Evolutionary conservation across 2,113 vertebrate species (phyloP), one percentile per base, ranked within the genome.

Genomic region (Amphilophus citrinellus): DNA sequence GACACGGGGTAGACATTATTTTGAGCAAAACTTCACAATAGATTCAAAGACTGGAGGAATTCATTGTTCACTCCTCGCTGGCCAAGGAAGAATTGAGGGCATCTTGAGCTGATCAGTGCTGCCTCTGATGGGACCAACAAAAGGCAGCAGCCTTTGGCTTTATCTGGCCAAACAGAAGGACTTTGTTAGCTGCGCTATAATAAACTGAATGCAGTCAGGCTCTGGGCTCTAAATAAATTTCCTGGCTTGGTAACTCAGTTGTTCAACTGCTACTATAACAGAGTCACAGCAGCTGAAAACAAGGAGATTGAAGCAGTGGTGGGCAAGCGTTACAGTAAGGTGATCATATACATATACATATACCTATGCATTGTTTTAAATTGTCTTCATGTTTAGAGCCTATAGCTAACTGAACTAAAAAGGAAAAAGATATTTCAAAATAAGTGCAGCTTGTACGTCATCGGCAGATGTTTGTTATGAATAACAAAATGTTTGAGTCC

Each of bases 141-240:
- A 91, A 89, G 76, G 22, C 68, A 50, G 66, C 47, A 75, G 63
- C 59, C 91, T 79, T 53, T 81, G 75, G 71, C 86, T 93, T 90
- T 93, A 92, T 95, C 87, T 83, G 47, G 15, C 22, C 32, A 13
- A 79, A 80, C 87, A 87, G 89, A 73, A 85, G 80, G 88, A 90
- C 88, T 91, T 88, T 89, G 91, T 93, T 86, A 90, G 86, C 32
- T 7, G 62, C 86, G 86, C 78, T 76, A 83, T 90, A 89, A 87
- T 91, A 83, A 91, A 90, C 50, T 86, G 88, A 93, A 93, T 87
- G 83, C 78, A 90, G 86, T 47, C 85, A 73, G 84, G 61, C 63
- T 24, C 76, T 47, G 62, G 75, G 53, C 62, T 87, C 92, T 92
- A 87, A 95, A 88, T 89, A 84, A 90, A 94, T 94, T 90, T 87